A percentile compares a stretch with the other conserved stretches of the same genome.
phyloP scores from a whole-genome alignment of 2,888 invertebrate genomes.

The Platerodrilus igneus region DNA sequence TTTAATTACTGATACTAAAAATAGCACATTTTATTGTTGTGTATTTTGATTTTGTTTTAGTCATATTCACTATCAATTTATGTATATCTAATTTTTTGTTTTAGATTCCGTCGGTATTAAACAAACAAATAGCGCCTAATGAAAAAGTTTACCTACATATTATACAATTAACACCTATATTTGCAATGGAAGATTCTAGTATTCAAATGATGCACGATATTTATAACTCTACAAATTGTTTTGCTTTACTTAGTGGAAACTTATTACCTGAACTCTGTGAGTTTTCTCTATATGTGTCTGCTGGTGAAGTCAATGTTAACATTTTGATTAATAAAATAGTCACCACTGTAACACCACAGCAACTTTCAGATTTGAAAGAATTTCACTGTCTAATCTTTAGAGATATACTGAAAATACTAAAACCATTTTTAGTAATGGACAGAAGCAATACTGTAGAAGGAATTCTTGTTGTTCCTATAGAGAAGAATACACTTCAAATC shows the following conservation, averaged over 20 bases:
- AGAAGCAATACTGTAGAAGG: slow-evolving; percentile 51
- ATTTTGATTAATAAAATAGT: slow-evolving; percentile 52
- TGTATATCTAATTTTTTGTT: too few species aligned
- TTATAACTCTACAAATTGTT: slow-evolving; percentile 52
- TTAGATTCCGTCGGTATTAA: slow-evolving; percentile 53
- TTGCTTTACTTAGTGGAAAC: slow-evolving; percentile 60
- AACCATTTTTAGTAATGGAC: slow-evolving; percentile 56
- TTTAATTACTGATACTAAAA: too few species aligned
- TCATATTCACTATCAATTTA: too few species aligned
- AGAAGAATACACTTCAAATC: slow-evolving; percentile 43
- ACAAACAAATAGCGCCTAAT: slow-evolving; percentile 43
- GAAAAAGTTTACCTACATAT: slow-evolving; percentile 52
- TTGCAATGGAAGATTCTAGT: slow-evolving; percentile 52
- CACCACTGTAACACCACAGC: slow-evolving; percentile 46
- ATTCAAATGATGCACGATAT: slow-evolving; percentile 53
- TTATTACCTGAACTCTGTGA: slow-evolving; percentile 57
- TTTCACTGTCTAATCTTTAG: slow-evolving; percentile 76
- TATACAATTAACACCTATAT: slow-evolving; percentile 54
- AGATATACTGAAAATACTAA: slow-evolving; percentile 61
- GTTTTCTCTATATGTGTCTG: slow-evolving; percentile 71
- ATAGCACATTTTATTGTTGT: too few species aligned
- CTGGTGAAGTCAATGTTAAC: slow-evolving; percentile 55
- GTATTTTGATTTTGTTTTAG: too few species aligned
- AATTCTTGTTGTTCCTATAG: slow-evolving; percentile 35
- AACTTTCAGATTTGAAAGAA: slow-evolving; percentile 53